A percentile compares a stretch with the other conserved stretches of the same genome.
Evolutionary conservation across 30 jellyfish, hydroid and myxozoan genomes (phyloP).

Genomic region (Aurelia coerulea): DNA sequence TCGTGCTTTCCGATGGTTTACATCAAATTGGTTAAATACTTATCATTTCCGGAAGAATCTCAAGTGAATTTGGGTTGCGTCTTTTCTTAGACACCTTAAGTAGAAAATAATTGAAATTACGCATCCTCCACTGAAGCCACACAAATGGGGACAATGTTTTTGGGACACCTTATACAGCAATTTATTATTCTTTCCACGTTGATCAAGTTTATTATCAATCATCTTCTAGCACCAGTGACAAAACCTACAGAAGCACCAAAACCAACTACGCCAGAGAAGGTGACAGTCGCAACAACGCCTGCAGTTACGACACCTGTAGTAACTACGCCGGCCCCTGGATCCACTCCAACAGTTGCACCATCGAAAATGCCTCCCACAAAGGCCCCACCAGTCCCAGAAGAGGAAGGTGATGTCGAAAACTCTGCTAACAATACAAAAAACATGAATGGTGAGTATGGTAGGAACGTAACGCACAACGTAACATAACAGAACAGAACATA

Average conservation of each 20-base stretch:
- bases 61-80: no score
- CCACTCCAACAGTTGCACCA: conserved; percentile 64
- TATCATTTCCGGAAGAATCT: no score
- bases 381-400: conserved; percentile 56
- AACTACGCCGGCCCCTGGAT: conserved; percentile 32
- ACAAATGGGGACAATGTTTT: no score
- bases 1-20: no score
- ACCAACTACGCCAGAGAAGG: neutral
- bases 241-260: conserved; percentile 21
- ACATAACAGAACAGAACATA: no score
- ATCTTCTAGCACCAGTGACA: conserved; percentile 21
- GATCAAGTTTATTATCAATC: neutral
- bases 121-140: no score
- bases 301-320: conserved; percentile 54
- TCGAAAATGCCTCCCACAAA: conserved; percentile 1
- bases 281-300: conserved; percentile 17
- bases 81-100: no score
- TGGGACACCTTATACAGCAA: neutral
- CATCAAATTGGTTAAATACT: no score
- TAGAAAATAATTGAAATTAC: no score
- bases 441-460: conserved; percentile 76
- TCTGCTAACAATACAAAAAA: conserved; percentile 80
- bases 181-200: neutral
- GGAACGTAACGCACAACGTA: no score
- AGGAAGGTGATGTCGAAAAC: conserved; percentile 78